These are phyloP conservation scores for Ameiurus melas DNA, from an alignment of 2,113 vertebrate species.

Conservation along the genomic window DNA sequence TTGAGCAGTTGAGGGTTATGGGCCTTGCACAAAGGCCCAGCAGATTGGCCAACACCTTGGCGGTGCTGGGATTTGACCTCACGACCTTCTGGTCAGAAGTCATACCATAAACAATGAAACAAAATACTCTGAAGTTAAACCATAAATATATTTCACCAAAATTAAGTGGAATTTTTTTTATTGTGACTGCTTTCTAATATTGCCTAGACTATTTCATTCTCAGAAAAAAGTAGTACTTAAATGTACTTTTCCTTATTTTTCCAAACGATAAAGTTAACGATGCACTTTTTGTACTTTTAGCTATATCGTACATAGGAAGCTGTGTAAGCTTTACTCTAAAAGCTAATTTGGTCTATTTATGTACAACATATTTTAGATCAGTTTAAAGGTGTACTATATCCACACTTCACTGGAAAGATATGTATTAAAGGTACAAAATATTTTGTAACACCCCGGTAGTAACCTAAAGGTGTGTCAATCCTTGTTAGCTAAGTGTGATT, in stretches of 20 bases:
- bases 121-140: too few relatives aligned
- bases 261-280: background rate
- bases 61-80: too few relatives aligned
- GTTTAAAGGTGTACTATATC: background rate
- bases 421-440: background rate
- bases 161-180: background rate
- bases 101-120: too few relatives aligned
- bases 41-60: too few relatives aligned
- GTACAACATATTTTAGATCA: background rate
- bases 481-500: background rate
- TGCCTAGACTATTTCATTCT: background rate
- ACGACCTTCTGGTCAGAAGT: too few relatives aligned
- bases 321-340: background rate
- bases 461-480: background rate
- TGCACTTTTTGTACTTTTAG: background rate
- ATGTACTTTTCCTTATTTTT: background rate
- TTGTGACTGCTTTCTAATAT: background rate
- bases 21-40: too few relatives aligned
- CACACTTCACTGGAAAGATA: background rate
- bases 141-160: background rate
- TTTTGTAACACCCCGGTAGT: background rate
- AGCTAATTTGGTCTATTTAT: background rate
- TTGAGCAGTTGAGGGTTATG: too few relatives aligned
- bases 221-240: background rate
- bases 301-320: background rate